Percentiles rank a stretch among this genome's conserved stretches.
Conservation (phyloP, 2,888 invertebrate species). For the Campoplex nolae region DNA sequence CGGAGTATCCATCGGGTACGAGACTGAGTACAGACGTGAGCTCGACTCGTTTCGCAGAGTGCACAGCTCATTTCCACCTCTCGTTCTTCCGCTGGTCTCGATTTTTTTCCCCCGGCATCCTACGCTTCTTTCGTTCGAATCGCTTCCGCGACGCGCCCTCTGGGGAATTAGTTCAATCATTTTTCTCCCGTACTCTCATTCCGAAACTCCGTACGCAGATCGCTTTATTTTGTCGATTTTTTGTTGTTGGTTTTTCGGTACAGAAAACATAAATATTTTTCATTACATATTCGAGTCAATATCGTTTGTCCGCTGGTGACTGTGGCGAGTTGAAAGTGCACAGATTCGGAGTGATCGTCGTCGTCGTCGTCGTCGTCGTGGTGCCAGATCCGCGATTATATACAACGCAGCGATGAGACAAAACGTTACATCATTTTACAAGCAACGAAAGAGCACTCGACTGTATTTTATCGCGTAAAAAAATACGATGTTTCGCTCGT, state of each 20-base stretch:
- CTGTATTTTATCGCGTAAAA: constrained; percentile 2
- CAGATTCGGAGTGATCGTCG: neutral
- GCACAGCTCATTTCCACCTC: constrained; percentile 20
- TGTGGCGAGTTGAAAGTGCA: neutral
- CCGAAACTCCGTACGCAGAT: neutral
- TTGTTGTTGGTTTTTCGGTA: neutral
- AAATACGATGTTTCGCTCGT: constrained; percentile 34
- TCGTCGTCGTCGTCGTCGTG: constrained; percentile 23
- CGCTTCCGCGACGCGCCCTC: neutral
- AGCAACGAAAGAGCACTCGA: constrained; percentile 18
- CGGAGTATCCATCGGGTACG: constrained; percentile 47
- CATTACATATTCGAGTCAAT: neutral
- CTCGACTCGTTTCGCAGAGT: constrained; percentile 59
- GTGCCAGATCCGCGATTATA: constrained; percentile 51
- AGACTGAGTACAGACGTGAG: constrained; percentile 69
- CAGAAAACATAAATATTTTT: neutral
- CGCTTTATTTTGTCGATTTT: neutral
- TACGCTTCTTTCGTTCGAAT: neutral
- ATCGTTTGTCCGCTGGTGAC: neutral
- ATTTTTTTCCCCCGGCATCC: constrained; percentile 7
- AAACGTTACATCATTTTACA: constrained; percentile 41
- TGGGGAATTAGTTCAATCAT: neutral
- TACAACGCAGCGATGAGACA: constrained; percentile 45
- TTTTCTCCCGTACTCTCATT: neutral
- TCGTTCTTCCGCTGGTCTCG: neutral